Conservation (phyloP, 2,113 vertebrate genomes). For the Arenaria interpres region DNA sequence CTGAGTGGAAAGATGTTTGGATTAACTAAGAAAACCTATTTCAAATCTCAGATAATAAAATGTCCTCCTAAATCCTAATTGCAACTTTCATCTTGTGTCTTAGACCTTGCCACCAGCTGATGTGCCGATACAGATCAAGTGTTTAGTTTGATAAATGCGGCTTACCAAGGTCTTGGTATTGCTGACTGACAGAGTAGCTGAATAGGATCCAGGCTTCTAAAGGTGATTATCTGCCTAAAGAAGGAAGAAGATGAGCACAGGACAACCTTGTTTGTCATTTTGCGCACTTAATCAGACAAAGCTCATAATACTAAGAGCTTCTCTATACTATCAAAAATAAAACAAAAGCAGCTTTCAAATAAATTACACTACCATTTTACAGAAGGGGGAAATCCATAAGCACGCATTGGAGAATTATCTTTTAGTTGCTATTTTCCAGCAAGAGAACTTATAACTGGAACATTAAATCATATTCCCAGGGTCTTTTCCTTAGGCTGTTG, state of each 20-base stretch:
- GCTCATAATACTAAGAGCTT: conserved; percentile 74
- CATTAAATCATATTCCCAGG: neutral
- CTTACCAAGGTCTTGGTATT: conserved; percentile 74
- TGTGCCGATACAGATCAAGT: conserved; percentile 80
- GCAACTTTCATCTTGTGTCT: conserved; percentile 77
- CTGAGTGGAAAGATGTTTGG: conserved; percentile 71
- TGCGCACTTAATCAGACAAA: conserved; percentile 78
- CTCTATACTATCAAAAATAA: conserved; percentile 76
- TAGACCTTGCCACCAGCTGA: conserved; percentile 74
- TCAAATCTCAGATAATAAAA: conserved; percentile 78
- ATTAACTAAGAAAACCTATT: conserved; percentile 74
- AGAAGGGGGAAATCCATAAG: neutral
- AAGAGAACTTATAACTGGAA: neutral
- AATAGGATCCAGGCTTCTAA: conserved; percentile 79
- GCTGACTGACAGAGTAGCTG: conserved; percentile 75
- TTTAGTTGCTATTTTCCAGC: neutral
- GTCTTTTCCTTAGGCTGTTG: neutral
- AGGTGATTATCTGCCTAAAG: conserved; percentile 88
- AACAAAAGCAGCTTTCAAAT: conserved; percentile 75
- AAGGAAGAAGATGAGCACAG: conserved; percentile 81
- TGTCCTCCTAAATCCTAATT: conserved; percentile 81
- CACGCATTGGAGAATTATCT: neutral
- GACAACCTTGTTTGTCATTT: conserved; percentile 82
- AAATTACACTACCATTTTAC: conserved; percentile 59
- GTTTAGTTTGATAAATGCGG: conserved; percentile 83